These are phyloP conservation scores for Talpa occidentalis DNA, from an alignment of 2,113 vertebrate genomes.

Conservation along the genomic window DNA sequence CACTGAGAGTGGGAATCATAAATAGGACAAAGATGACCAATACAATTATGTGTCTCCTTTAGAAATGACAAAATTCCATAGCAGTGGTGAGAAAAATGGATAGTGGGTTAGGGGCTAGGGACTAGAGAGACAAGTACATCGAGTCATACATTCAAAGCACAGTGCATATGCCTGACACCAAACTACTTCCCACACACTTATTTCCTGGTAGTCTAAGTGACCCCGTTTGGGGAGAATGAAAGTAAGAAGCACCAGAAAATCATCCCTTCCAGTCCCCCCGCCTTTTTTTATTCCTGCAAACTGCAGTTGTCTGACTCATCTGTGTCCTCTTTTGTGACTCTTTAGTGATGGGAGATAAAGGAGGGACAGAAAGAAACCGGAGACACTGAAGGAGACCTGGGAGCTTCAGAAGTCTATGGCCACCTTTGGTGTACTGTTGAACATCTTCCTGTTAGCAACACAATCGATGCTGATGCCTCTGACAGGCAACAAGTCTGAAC, in stretches of 20 bases:
- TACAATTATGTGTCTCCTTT: neutral
- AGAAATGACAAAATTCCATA: neutral
- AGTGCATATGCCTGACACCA: neutral
- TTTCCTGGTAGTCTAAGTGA: neutral
- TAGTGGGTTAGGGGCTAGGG: neutral
- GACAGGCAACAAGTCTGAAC: neutral
- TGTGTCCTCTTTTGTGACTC: neutral
- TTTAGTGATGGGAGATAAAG: neutral
- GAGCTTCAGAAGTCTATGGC: neutral
- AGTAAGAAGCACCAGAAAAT: neutral
- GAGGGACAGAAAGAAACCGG: neutral
- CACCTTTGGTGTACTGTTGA: neutral
- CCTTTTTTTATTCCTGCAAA: neutral
- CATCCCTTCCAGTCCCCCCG: too few relatives aligned
- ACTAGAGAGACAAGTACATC: neutral
- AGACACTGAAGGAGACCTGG: neutral
- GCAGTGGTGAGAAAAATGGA: neutral
- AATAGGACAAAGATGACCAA: neutral
- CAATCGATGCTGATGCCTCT: fast-evolving
- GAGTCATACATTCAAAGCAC: neutral
- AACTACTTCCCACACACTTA: neutral
- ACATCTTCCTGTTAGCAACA: neutral
- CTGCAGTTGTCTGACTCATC: neutral
- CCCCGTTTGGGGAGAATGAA: neutral
- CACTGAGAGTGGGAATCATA: neutral